Base-by-base conservation (phyloP, 2,797 vertebrate species). In the Tamandua tetradactyla region DNA sequence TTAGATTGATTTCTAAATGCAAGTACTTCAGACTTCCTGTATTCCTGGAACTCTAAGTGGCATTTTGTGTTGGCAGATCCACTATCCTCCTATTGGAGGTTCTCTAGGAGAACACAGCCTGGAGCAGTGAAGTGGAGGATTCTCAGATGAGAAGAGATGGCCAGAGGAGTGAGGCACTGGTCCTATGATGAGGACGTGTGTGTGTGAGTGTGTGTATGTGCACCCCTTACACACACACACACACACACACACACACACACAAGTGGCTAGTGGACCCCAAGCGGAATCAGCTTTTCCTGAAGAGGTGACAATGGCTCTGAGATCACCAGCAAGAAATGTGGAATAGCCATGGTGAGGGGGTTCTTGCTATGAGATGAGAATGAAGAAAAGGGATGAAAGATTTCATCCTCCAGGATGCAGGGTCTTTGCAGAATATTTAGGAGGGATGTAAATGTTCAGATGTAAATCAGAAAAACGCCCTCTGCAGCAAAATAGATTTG, bases 311-410 rank as follows among this genome's bases (percentile, higher is more conserved):
- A 20, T 32, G 18, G 15, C n/a, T 4, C 0, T 17, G 62, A 20
- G 27, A 27, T 1, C 1, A n/a, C 27, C 4, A 17, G 22, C 23
- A 18, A 12, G 35, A 40, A 23, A 27, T 2, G 30, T 18, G 62
- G 8, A 44, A 17, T 3, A 0, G n/a, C 23, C 22, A n/a, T 1
- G 30, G 2, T 3, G 25, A 42, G 69, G 17, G 6, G 6, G 7
- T 32, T 10, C 23, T 72, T 23, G 2, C 13, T 20, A 5, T 0
- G 44, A 57, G 9, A 27, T 1, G 0, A n/a, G 25, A 22, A 11
- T 32, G 5, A 8, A 20, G 42, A 23, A 4, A 2, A 62, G 27
- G 64, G 37, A 47, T 3, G 55, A 25, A 15, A 4, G 3, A 15
- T 9, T 0, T 42, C 6, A 37, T 14, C 12, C 35, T 72, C 1